Conservation (phyloP, 2,888 invertebrate genomes). For the Atrina japonica region DNA sequence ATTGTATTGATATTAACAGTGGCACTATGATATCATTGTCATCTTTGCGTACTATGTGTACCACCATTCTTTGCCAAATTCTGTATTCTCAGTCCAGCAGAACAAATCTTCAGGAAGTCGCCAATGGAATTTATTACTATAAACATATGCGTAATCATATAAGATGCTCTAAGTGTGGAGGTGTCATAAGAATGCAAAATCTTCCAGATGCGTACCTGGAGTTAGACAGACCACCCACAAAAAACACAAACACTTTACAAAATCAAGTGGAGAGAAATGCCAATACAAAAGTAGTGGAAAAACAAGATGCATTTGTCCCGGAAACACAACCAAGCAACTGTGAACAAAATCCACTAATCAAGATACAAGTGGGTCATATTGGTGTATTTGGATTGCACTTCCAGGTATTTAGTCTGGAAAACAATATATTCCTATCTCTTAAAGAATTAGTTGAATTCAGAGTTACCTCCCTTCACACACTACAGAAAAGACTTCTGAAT, state of each 20-base stretch:
- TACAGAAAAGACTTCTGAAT: constrained; percentile 28
- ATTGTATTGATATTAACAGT: constrained; percentile 31
- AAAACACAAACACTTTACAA: too few relatives aligned
- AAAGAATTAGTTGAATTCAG: constrained; percentile 32
- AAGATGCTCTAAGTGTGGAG: constrained; percentile 38
- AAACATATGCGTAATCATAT: constrained; percentile 32
- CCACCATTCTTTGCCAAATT: constrained; percentile 12
- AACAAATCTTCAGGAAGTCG: constrained; percentile 27
- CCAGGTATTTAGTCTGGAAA: constrained; percentile 26
- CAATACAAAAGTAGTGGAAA: too few relatives aligned
- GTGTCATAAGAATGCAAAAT: constrained; percentile 4
- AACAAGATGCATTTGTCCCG: too few relatives aligned
- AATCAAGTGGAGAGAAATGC: too few relatives aligned
- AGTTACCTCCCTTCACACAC: constrained; percentile 24
- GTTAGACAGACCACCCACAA: constrained; percentile 17
- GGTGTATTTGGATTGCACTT: constrained; percentile 21
- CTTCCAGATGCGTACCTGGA: constrained; percentile 22
- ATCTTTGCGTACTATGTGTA: constrained; percentile 28
- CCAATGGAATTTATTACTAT: constrained; percentile 33
- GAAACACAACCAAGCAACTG: too few relatives aligned
- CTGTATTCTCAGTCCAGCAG: too few relatives aligned
- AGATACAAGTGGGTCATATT: constrained; percentile 21
- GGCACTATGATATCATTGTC: constrained; percentile 25
- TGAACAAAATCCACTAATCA: too few relatives aligned
- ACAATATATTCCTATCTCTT: constrained; percentile 32